Evolutionary conservation across 1,140 invertebrate species (phyloP).

Genomic region (Zaprionus inermis): DNA sequence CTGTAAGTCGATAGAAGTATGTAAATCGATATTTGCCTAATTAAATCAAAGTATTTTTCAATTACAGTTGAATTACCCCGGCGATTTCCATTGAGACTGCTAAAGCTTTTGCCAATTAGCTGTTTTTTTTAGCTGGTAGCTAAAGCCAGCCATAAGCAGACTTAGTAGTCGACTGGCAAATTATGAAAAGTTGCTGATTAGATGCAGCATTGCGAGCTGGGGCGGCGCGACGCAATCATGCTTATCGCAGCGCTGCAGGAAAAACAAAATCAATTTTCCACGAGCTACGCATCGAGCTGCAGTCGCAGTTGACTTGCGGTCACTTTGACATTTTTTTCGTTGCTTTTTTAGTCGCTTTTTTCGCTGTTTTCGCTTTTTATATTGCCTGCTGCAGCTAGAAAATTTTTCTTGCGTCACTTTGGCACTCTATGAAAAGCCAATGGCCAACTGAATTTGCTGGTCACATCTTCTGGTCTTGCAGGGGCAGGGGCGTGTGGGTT

Average conservation of each 20-base stretch:
- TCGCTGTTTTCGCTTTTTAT: conserved; percentile 13
- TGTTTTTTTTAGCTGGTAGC: no score
- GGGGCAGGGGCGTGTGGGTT: not conserved
- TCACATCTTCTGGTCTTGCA: conserved; percentile 5
- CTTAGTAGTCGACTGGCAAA: conserved; percentile 32
- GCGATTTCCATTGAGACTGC: no score
- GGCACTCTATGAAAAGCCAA: conserved; percentile 67
- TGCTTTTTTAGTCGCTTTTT: not conserved
- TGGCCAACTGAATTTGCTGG: conserved; percentile 37
- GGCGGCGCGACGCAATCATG: conserved; percentile 36
- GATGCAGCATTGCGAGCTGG: conserved; percentile 24
- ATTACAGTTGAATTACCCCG: not conserved
- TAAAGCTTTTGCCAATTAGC: no score
- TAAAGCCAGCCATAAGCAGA: conserved; percentile 6
- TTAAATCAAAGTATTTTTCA: not conserved
- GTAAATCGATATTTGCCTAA: not conserved
- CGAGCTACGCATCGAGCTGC: conserved; percentile 12
- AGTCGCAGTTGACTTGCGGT: conserved; percentile 68
- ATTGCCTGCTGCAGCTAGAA: conserved; percentile 23
- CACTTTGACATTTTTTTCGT: conserved; percentile 58
- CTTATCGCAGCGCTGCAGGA: conserved; percentile 62
- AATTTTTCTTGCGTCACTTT: conserved; percentile 63
- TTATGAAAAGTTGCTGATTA: conserved; percentile 59
- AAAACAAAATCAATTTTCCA: conserved; percentile 70
- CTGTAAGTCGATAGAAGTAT: not conserved